Base-by-base conservation (phyloP, 2,888 invertebrate species). In the Phortica okadai region DNA sequence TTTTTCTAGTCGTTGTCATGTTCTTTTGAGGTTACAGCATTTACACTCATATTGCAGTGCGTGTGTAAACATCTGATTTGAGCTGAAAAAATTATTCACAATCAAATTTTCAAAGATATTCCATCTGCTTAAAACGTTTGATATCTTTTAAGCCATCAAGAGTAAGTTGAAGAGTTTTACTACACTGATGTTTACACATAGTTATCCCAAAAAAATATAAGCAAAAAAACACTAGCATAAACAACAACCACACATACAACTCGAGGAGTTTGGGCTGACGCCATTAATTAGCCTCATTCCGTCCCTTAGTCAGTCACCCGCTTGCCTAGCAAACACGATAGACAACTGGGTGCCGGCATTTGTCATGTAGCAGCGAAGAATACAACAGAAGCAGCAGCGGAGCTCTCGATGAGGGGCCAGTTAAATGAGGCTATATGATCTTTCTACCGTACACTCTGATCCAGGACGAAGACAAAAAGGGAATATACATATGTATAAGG, bases 261-360 rank as follows among this genome's bases (percentile, higher is more conserved):
- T 69, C 45, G 14, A 69, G 41, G 3, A 42, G 45, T 21, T 45
- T 56, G 25, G 81, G 77, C 74, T 82, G 86, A 83, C 80, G 86
- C 82, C 85, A 87, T 85, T 85, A 85, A 85, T 85, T 87, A 87
- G 85, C 80, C 80, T 76, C 74, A 76, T 83, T 79, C 70, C 80
- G 79, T 78, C 79, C 77, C 25, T 7, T 2, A 25, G 44, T 45
- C 69, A 64, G 64, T 45, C 69, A 69, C 16, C 21, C 16, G 33
- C 41, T 16, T 45, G 73, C 74, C 66, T 62, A 76, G 73, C 78
- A n/a, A 76, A 76, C 74, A 41, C 58, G 86, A 85, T 87, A 85
- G 87, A 85, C 85, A 85, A 87, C 86, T 87, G 79, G 85, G 85
- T 87, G 85, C 85, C 85, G 74, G 81, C 84, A 85, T 85, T 86